Percentiles rank a stretch among this genome's conserved stretches.
Evolutionary conservation across 2,113 vertebrate genomes (phyloP).

Genomic region (Prochilodus magdalenae): DNA sequence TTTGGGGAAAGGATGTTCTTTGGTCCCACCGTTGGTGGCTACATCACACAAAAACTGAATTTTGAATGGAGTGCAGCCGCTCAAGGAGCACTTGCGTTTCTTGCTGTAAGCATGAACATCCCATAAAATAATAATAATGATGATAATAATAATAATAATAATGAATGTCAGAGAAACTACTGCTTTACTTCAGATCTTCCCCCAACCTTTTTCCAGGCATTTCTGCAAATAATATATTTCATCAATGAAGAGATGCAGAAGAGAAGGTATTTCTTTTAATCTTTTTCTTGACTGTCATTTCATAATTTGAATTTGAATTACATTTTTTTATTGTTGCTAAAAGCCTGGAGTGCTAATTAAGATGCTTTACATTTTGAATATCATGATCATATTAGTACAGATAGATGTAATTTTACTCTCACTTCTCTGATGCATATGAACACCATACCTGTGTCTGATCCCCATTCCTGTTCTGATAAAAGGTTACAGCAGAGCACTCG

Average conservation of each 20-base stretch:
- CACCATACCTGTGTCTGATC: neutral
- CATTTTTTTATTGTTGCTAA: neutral
- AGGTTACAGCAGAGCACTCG: slow-evolving; percentile 22
- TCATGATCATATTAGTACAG: too few species aligned
- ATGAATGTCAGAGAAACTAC: neutral
- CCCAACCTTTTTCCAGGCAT: slow-evolving; percentile 62
- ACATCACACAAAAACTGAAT: slow-evolving; percentile 83
- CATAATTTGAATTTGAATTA: neutral
- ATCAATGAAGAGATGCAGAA: slow-evolving; percentile 51
- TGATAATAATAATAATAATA: too few species aligned
- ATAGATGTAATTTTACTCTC: too few species aligned
- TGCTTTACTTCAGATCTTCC: neutral
- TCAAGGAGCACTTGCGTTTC: slow-evolving; percentile 82
- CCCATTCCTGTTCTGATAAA: slow-evolving; percentile 11
- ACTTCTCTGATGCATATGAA: neutral
- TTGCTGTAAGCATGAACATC: slow-evolving; percentile 79
- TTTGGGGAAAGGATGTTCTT: slow-evolving; percentile 83
- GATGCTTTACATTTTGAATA: neutral
- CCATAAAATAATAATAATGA: too few species aligned
- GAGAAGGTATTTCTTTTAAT: slow-evolving; percentile 60
- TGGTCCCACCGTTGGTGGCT: slow-evolving; percentile 87
- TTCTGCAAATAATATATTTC: slow-evolving; percentile 64
- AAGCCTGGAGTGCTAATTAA: neutral
- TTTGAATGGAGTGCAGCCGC: slow-evolving; percentile 89
- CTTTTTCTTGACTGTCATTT: neutral